Conservation (phyloP, 2,888 invertebrate species). For the Oxyteleia sp. region DNA sequence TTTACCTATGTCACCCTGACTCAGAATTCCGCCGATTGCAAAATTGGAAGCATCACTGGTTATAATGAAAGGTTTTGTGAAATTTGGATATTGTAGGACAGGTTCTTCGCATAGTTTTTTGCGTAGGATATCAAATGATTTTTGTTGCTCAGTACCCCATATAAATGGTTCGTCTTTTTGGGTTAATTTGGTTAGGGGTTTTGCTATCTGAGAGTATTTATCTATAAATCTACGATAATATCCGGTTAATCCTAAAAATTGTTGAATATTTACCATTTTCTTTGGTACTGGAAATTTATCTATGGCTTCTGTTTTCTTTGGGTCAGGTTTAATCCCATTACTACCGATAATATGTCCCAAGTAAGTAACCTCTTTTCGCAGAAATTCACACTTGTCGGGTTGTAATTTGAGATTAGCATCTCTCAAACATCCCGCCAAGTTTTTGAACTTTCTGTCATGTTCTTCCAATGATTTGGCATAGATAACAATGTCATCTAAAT, state of each 20-base stretch:
- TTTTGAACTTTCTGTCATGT: too few species aligned
- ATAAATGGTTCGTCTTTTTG: not conserved
- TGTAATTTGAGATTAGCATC: conserved; percentile 67
- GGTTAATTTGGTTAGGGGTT: not conserved
- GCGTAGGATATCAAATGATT: not conserved
- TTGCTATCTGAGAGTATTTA: not conserved
- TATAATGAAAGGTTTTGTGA: conserved; percentile 9
- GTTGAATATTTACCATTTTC: not conserved
- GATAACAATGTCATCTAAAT: not conserved
- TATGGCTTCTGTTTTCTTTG: not conserved
- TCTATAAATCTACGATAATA: not conserved
- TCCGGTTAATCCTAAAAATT: not conserved
- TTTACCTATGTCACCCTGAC: not conserved
- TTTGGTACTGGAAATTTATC: not conserved
- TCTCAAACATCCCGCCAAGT: too few species aligned
- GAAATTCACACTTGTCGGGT: conserved; percentile 76
- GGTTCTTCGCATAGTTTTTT: not conserved
- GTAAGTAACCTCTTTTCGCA: conserved; percentile 76
- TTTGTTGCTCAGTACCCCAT: not conserved
- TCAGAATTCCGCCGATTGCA: not conserved
- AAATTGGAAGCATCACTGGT: not conserved
- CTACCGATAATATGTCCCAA: conserved; percentile 56
- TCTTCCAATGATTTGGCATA: not conserved
- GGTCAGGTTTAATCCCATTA: not conserved
- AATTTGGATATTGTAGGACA: conserved; percentile 61